Percentiles rank a stretch among this genome's conserved stretches.
Conservation (phyloP, 2,113 vertebrate genomes). For the Cyphomyrus plagiostoma region DNA sequence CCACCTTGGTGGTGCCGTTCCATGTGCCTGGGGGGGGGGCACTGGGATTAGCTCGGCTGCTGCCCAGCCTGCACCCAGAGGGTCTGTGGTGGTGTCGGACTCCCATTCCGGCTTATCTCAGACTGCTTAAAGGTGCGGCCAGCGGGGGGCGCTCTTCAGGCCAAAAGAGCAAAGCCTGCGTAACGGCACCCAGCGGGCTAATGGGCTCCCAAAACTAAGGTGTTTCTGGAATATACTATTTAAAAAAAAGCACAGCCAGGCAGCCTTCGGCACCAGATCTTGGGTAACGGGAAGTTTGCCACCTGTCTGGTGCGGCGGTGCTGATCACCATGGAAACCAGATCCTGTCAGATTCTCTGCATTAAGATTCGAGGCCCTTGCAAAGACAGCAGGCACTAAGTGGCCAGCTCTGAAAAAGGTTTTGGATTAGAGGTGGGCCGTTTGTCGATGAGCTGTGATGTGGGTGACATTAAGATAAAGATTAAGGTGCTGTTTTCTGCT, state of each 20-base stretch:
- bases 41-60: not conserved
- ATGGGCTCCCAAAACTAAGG: not conserved
- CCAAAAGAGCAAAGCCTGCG: not conserved
- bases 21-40: slow-evolving; percentile 74
- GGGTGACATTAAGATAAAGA: not conserved
- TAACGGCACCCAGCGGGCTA: not conserved
- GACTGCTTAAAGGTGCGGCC: not conserved
- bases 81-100: not conserved
- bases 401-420: not conserved
- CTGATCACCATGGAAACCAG: slow-evolving; percentile 11
- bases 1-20: slow-evolving; percentile 93
- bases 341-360: not conserved
- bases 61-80: not conserved
- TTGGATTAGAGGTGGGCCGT: not conserved
- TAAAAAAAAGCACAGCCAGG: not conserved
- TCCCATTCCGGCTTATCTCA: not conserved
- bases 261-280: not conserved
- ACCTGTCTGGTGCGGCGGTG: not conserved
- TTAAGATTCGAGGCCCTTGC: not conserved
- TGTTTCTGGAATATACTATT: not conserved
- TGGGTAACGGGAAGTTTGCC: not conserved
- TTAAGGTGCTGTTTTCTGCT: not conserved
- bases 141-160: not conserved
- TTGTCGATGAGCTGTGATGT: not conserved
- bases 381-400: not conserved